Evolutionary conservation across 2,113 vertebrate genomes (phyloP), one percentile per base, ranked within the genome.

Genomic region (Monarcha castaneiventris): DNA sequence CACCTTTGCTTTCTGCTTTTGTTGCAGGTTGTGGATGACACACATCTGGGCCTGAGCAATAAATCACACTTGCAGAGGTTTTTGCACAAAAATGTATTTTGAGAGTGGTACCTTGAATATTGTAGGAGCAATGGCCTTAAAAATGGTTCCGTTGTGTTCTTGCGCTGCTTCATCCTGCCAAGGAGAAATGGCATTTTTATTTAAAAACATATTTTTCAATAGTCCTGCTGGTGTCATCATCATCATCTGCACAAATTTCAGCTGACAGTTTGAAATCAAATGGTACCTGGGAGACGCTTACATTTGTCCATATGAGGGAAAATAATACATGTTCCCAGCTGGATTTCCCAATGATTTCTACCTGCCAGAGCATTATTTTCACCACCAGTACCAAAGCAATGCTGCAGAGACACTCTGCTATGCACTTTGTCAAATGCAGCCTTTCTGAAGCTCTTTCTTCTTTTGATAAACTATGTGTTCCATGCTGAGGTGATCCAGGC

Each of bases 171-270:
- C 83, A 89, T 16, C 73, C 88, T 96, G 93, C 76, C 95, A 66
- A 49, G 59, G 41, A 92, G 84, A 93, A 92, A 73, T 29, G 73
- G 62, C 78, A 16, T 82, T 96, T 96, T 93, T 96, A 90, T 94
- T 94, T 95, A 72, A 97, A 97, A 94, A 76, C 91, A 51, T 87
- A 82, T 96, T 95, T 89, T 66, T 82, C 49, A 69, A 10, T 82
- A 61, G 69, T 78, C 94, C 88, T 95, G 39, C 83, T 89, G 88
- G 93, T 97, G 89, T 93, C 85, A 32, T 96, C 85, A 54, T 76
- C 86, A 86, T 95, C 90, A 94, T 94, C 86, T 75, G 54, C 88
- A 82, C 86, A 94, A 96, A 95, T 97, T 96, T 79, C 83, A 89
- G 73, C 80, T 90, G 93, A 84, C 93, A 90, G 88, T 52, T 86